Conservation (phyloP, 2,888 invertebrate species). For the Drosophila yooni region DNA sequence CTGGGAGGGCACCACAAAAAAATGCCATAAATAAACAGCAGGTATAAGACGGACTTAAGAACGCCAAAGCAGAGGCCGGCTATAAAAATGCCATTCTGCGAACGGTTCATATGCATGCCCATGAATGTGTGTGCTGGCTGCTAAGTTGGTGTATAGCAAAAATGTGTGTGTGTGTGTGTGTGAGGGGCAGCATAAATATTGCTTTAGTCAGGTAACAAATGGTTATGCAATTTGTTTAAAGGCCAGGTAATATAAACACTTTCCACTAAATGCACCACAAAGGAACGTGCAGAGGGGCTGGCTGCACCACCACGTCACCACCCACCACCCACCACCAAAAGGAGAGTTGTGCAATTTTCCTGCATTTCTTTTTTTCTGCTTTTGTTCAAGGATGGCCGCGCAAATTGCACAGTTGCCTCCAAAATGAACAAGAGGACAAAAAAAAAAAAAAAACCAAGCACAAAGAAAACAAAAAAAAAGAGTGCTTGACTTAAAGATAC, state of each 20-base stretch:
- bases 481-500: not conserved
- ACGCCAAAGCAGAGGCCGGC: slow-evolving; percentile 48
- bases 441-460: slow-evolving; percentile 9
- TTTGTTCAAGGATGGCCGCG: slow-evolving; percentile 48
- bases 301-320: not conserved
- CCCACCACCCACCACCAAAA: not conserved
- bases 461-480: not conserved
- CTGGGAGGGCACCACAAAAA: not conserved
- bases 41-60: slow-evolving; percentile 68
- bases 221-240: slow-evolving; percentile 71
- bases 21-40: slow-evolving; percentile 72
- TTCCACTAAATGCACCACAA: slow-evolving; percentile 43
- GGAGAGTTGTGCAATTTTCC: slow-evolving; percentile 38
- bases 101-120: too few relatives aligned
- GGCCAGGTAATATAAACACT: slow-evolving; percentile 46
- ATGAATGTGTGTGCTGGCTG: slow-evolving; percentile 2
- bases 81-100: slow-evolving; percentile 45
- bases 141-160: slow-evolving; percentile 18
- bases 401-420: slow-evolving; percentile 57
- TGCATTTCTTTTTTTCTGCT: slow-evolving; percentile 4
- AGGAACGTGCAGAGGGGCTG: slow-evolving; percentile 4
- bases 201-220: slow-evolving; percentile 68
- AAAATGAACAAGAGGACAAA: slow-evolving; percentile 40
- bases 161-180: slow-evolving; percentile 14
- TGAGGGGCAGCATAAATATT: slow-evolving; percentile 45